phyloP scores from a whole-genome alignment of 2,888 invertebrate species.

The Phyto melanocephala region DNA sequence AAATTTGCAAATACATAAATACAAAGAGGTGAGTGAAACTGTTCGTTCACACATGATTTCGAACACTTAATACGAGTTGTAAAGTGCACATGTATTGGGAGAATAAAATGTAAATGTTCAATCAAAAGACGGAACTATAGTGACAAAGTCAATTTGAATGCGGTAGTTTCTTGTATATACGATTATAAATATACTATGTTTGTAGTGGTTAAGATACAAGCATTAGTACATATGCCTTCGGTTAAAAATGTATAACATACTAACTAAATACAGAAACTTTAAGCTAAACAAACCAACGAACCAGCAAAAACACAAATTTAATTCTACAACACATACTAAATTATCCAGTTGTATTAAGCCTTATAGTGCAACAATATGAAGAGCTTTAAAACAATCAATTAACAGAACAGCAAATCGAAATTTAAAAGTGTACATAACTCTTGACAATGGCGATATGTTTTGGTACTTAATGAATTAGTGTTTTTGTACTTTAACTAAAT shows the following conservation, averaged over 20 bases:
- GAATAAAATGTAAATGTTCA: constrained; percentile 8
- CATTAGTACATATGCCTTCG: not conserved
- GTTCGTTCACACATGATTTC: constrained; percentile 10
- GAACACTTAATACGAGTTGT: not conserved
- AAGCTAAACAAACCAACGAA: not conserved
- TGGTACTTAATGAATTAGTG: too few species aligned
- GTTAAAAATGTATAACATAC: too few species aligned
- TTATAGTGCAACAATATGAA: not conserved
- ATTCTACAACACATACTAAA: not conserved
- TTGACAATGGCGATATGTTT: too few species aligned
- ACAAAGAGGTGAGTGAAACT: constrained; percentile 4
- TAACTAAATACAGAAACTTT: not conserved
- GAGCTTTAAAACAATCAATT: constrained; percentile 11
- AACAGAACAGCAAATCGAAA: too few species aligned
- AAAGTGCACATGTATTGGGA: constrained; percentile 39
- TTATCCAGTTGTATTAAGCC: constrained; percentile 2
- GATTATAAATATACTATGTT: not conserved
- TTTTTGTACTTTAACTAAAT: too few species aligned
- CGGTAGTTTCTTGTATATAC: not conserved
- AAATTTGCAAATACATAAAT: not conserved
- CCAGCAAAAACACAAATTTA: constrained; percentile 5
- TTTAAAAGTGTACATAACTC: too few species aligned
- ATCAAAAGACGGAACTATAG: constrained; percentile 12
- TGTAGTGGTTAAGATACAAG: not conserved
- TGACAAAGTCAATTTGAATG: not conserved